Percentiles rank a stretch among this genome's conserved stretches.
These are phyloP conservation scores for Syrphus vitripennis DNA, from an alignment of 2,888 invertebrate species.

Conservation along the genomic window DNA sequence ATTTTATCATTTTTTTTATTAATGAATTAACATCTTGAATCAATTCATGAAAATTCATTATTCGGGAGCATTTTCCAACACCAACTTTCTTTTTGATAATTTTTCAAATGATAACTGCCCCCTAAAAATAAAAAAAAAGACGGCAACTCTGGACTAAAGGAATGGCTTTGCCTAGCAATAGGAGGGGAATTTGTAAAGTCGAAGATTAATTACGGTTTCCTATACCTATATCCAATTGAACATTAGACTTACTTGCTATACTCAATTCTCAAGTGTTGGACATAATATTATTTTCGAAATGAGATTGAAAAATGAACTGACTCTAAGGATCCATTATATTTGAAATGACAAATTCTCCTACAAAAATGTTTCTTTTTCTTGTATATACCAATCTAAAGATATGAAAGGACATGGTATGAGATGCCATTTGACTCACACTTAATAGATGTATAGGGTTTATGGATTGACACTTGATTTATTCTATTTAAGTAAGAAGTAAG, in stretches of 20 bases:
- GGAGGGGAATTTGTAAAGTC: neutral
- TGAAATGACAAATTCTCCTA: neutral
- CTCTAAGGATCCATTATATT: slow-evolving; percentile 43
- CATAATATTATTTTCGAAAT: neutral
- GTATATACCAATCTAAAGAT: neutral
- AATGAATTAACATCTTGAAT: too few relatives aligned
- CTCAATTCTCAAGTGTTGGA: slow-evolving; percentile 3
- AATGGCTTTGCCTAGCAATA: neutral
- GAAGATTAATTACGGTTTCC: slow-evolving; percentile 38
- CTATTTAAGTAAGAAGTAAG: neutral
- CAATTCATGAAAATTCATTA: too few relatives aligned
- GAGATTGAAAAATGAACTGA: slow-evolving; percentile 2
- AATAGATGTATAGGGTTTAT: neutral
- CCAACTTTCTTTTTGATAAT: neutral
- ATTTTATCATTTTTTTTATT: too few relatives aligned
- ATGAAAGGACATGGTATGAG: neutral
- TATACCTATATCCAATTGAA: neutral
- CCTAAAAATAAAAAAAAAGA: neutral
- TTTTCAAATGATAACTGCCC: neutral
- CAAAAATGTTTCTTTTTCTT: neutral
- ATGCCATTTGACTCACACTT: neutral
- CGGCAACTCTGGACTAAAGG: neutral
- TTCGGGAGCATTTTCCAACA: too few relatives aligned
- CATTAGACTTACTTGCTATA: slow-evolving; percentile 41
- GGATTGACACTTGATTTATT: neutral